These are phyloP conservation scores for Mesopsocus fuscifrons DNA, from an alignment of 2,888 invertebrate species.

Conservation along the genomic window DNA sequence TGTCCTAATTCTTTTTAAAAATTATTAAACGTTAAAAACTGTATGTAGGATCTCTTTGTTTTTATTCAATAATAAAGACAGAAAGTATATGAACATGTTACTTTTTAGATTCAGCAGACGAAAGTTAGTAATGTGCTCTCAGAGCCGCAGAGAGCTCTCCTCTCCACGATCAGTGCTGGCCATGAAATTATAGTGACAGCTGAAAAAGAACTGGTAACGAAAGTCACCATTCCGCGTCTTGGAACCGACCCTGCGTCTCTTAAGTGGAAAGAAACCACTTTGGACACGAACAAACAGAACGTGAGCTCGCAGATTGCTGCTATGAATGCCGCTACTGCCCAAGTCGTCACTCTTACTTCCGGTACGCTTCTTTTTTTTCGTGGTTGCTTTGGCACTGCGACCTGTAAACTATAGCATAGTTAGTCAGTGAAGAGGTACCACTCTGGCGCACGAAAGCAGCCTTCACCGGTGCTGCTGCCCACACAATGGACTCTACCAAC, in stretches of 20 bases:
- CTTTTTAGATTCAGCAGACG: slow-evolving; percentile 51
- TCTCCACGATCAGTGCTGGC: slow-evolving; percentile 78
- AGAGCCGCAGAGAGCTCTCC: slow-evolving; percentile 82
- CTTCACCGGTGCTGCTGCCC: no score
- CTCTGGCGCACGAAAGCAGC: no score
- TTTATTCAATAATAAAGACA: no score
- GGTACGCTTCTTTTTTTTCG: no score
- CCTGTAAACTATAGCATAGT: no score
- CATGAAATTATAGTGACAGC: slow-evolving; percentile 75
- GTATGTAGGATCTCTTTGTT: no score
- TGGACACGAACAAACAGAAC: slow-evolving; percentile 90
- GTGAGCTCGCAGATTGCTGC: slow-evolving; percentile 95
- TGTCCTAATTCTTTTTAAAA: no score
- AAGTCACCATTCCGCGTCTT: slow-evolving; percentile 46
- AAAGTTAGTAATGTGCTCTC: slow-evolving; percentile 70
- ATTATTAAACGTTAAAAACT: no score
- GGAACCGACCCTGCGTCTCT: slow-evolving; percentile 70
- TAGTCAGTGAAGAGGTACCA: no score
- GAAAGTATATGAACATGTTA: no score
- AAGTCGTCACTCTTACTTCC: slow-evolving; percentile 79
- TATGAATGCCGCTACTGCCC: slow-evolving; percentile 98
- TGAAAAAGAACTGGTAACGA: slow-evolving; percentile 50
- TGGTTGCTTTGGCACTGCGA: no score
- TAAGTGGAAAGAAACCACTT: slow-evolving; percentile 84
- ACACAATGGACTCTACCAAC: no score